These are phyloP conservation scores for Butorides virescens DNA, from an alignment of 2,113 vertebrate genomes.

Conservation along the genomic window DNA sequence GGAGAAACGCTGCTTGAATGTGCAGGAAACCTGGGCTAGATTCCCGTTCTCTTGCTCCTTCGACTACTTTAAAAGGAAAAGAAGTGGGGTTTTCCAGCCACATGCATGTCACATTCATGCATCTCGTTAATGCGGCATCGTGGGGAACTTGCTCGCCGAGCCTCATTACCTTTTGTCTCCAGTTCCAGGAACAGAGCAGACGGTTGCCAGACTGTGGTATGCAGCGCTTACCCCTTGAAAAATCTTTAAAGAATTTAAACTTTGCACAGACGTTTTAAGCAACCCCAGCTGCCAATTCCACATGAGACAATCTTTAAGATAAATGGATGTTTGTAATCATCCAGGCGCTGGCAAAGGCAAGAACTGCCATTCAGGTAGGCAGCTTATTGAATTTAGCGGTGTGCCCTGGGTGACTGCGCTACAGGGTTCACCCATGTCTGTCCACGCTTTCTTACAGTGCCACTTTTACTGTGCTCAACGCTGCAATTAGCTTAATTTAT, in stretches of 20 bases:
- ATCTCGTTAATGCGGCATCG: background rate
- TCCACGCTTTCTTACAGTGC: background rate
- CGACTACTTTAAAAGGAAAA: background rate
- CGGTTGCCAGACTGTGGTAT: slow-evolving; percentile 48
- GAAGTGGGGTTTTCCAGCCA: slow-evolving; percentile 38
- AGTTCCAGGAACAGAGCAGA: background rate
- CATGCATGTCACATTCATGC: background rate
- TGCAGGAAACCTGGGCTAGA: slow-evolving; percentile 17
- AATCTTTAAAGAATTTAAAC: slow-evolving; percentile 33
- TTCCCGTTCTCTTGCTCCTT: slow-evolving; percentile 4
- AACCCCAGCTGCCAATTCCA: slow-evolving; percentile 49
- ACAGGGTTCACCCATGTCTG: background rate
- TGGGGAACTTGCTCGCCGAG: slow-evolving; percentile 21
- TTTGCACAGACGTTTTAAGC: background rate
- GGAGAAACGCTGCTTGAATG: slow-evolving; percentile 17
- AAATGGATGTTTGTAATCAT: slow-evolving; percentile 40
- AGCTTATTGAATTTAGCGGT: background rate
- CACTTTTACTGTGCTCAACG: background rate
- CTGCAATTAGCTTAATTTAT: slow-evolving; percentile 1
- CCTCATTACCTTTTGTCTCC: slow-evolving; percentile 54
- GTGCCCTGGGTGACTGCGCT: background rate
- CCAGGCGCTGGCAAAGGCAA: background rate
- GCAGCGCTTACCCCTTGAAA: background rate
- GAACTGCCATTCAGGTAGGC: slow-evolving; percentile 10
- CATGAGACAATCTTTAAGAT: slow-evolving; percentile 19